Conservation (phyloP, 2,888 invertebrate genomes). For the Disparrhopalites patrizii region DNA sequence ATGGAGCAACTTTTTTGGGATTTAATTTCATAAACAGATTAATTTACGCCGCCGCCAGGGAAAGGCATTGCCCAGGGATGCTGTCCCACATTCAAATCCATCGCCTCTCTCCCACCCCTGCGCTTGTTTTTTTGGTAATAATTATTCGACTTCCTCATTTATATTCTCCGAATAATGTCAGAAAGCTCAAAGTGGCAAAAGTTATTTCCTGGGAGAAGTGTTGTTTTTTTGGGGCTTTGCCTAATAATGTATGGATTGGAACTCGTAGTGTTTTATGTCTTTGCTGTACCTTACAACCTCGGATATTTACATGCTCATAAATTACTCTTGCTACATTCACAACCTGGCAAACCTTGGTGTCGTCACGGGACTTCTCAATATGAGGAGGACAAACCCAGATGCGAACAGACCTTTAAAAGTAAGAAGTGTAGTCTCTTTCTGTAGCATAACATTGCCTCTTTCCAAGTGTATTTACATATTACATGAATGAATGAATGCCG, state of each 20-base stretch:
- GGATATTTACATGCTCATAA: constrained; percentile 76
- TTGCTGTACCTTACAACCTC: constrained; percentile 75
- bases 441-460: not conserved
- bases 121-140: constrained; percentile 75
- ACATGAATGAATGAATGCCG: not conserved
- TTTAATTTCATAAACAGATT: too few species aligned
- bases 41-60: constrained; percentile 59
- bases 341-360: constrained; percentile 82
- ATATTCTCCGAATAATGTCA: too few species aligned
- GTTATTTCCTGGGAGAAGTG: too few species aligned
- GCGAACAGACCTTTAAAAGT: constrained; percentile 70
- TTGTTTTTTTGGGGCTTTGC: too few species aligned
- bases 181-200: too few species aligned
- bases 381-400: constrained; percentile 68
- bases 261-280: constrained; percentile 70
- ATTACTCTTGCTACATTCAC: constrained; percentile 75
- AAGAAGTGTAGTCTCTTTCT: constrained; percentile 16
- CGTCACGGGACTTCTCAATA: constrained; percentile 68
- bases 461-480: not conserved
- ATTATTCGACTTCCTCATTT: too few species aligned
- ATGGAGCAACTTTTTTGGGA: too few species aligned
- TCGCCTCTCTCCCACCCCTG: constrained; percentile 76
- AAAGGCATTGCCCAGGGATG: constrained; percentile 77
- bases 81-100: constrained; percentile 73
- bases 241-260: constrained; percentile 18